Percentiles rank a stretch among this genome's conserved stretches.
Conservation (phyloP, 2,888 invertebrate genomes). For the Noctua janthina region DNA sequence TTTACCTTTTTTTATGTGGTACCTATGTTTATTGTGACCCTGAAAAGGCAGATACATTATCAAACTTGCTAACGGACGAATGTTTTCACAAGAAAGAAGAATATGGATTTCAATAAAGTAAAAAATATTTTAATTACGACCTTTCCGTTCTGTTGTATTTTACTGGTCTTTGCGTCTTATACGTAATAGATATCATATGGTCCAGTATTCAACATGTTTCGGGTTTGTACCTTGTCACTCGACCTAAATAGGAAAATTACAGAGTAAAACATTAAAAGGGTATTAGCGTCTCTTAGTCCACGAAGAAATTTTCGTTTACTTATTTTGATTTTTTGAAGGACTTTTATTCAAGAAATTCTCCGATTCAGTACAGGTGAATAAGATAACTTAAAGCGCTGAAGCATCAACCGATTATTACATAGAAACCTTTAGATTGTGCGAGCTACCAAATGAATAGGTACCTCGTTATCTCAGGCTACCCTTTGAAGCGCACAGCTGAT, state of each 20-base stretch:
- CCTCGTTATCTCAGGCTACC: conserved; percentile 69
- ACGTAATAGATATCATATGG: conserved; percentile 25
- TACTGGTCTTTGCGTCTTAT: conserved; percentile 27
- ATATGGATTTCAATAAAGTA: background rate
- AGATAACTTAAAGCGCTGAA: conserved; percentile 10
- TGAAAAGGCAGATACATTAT: background rate
- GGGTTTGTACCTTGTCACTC: conserved; percentile 5
- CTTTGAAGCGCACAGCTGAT: conserved; percentile 67
- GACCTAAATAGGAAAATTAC: background rate
- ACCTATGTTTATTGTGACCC: background rate
- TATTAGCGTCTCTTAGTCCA: background rate
- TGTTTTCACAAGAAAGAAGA: background rate
- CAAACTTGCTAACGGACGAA: background rate
- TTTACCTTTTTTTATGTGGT: background rate
- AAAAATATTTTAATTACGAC: background rate
- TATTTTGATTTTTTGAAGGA: background rate
- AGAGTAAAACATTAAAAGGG: background rate
- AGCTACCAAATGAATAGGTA: conserved; percentile 62
- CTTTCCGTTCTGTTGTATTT: background rate
- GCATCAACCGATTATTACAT: conserved; percentile 26
- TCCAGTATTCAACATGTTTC: conserved; percentile 25
- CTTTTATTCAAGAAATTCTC: background rate
- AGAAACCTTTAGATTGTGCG: conserved; percentile 29
- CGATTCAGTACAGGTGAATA: background rate
- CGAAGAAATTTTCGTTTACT: background rate